A percentile compares a stretch with the other conserved stretches of the same genome.
These are phyloP conservation scores for Axea sp. DNA, from an alignment of 2,888 invertebrate species.

Conservation along the genomic window DNA sequence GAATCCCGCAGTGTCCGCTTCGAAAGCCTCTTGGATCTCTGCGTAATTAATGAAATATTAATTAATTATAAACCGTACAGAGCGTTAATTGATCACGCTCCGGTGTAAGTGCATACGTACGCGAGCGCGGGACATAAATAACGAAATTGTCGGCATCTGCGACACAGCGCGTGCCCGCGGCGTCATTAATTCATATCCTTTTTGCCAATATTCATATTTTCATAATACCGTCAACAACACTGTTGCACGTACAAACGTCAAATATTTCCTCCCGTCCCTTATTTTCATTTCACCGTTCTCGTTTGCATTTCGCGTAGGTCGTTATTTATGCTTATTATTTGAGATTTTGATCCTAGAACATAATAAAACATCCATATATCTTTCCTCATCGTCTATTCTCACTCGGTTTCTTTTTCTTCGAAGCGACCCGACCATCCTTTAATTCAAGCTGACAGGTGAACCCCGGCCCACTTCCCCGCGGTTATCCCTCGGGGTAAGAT, in stretches of 20 bases:
- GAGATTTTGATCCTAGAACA: constrained; percentile 55
- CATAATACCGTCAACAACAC: constrained; percentile 12
- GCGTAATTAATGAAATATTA: constrained; percentile 73
- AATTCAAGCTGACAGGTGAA: constrained; percentile 82
- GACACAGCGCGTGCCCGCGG: constrained; percentile 41
- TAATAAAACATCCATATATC: constrained; percentile 62
- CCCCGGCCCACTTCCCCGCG: constrained; percentile 71
- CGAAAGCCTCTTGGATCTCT: constrained; percentile 53
- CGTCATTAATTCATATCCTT: constrained; percentile 57
- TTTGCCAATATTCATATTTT: constrained; percentile 45
- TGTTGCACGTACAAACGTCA: constrained; percentile 1
- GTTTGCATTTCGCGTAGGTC: constrained; percentile 1
- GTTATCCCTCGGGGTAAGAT: constrained; percentile 79
- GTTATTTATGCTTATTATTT: constrained; percentile 59
- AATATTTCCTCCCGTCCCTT: constrained; percentile 3
- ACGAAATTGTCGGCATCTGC: constrained; percentile 61
- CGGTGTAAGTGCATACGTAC: constrained; percentile 41
- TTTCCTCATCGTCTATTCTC: constrained; percentile 61
- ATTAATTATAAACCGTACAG: constrained; percentile 71
- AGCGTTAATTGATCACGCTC: constrained; percentile 64
- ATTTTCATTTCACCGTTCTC: background rate
- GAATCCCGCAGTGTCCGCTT: constrained; percentile 57
- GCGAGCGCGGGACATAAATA: constrained; percentile 53
- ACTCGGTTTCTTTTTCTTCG: constrained; percentile 63
- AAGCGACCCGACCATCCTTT: constrained; percentile 80